Conservation (phyloP, 2,888 invertebrate genomes). For the Tyria jacobaeae region DNA sequence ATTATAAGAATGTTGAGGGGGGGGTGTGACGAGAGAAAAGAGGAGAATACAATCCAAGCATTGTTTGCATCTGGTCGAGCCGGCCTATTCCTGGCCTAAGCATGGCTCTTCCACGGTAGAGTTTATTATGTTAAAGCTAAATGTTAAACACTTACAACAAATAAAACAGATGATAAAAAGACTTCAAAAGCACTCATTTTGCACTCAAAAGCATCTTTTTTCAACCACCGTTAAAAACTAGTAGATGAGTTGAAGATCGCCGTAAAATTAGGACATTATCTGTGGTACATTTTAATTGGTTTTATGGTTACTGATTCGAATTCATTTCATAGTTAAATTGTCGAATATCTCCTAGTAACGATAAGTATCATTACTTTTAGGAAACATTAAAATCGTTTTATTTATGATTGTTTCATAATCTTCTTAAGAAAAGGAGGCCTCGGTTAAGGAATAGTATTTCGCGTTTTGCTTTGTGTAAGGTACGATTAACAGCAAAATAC, state of each 20-base stretch:
- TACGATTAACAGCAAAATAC: no score
- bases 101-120: no score
- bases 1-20: no score
- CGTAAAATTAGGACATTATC: not conserved
- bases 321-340: conserved; percentile 8
- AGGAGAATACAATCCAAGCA: no score
- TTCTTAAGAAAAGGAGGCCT: not conserved
- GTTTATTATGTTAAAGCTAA: not conserved
- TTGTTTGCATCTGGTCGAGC: no score
- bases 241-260: not conserved
- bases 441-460: not conserved
- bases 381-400: not conserved
- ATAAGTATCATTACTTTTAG: not conserved
- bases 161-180: not conserved
- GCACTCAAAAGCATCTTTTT: not conserved
- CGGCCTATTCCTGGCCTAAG: no score
- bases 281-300: not conserved
- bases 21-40: no score
- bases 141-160: not conserved
- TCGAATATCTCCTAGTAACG: not conserved
- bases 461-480: no score
- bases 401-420: not conserved
- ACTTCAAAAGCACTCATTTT: conserved; percentile 1
- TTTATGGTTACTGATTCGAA: not conserved
- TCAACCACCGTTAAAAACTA: not conserved